phyloP scores from a whole-genome alignment of 92 coral and sea anemone genomes.

The Diadumene lineata region DNA sequence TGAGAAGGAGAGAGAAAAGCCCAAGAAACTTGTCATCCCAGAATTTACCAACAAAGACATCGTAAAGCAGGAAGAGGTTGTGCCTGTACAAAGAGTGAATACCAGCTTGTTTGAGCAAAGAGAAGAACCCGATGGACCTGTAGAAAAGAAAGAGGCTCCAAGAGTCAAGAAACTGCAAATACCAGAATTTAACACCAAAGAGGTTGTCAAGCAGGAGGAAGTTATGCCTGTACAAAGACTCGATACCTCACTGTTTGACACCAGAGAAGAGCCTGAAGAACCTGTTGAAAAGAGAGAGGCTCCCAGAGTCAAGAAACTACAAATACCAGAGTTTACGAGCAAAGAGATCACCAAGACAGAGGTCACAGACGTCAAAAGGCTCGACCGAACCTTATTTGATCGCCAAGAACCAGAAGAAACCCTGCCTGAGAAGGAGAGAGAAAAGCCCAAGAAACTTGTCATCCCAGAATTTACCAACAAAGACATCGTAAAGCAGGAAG shows the following conservation, averaged over 20 bases:
- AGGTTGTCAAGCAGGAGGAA: neutral
- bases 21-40: constrained; percentile 1
- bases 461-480: constrained; percentile 3
- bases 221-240: neutral
- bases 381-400: constrained; percentile 1
- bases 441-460: constrained; percentile 5
- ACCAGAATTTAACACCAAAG: constrained; percentile 13
- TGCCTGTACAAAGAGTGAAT: neutral
- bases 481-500: neutral
- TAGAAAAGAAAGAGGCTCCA: constrained; percentile 3
- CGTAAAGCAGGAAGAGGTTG: neutral
- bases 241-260: neutral
- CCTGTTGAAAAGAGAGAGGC: neutral
- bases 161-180: constrained; percentile 8
- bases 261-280: neutral
- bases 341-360: neutral
- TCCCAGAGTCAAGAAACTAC: constrained; percentile 8
- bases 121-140: neutral
- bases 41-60: neutral
- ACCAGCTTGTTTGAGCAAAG: neutral
- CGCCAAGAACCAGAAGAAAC: constrained; percentile 2
- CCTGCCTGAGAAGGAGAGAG: constrained; percentile 1
- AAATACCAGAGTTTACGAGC: neutral
- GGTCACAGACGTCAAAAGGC: constrained; percentile 1
- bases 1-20: neutral